Evolutionary conservation across 2,797 vertebrate genomes (phyloP).

Genomic region (Pogoniulus pusillus): DNA sequence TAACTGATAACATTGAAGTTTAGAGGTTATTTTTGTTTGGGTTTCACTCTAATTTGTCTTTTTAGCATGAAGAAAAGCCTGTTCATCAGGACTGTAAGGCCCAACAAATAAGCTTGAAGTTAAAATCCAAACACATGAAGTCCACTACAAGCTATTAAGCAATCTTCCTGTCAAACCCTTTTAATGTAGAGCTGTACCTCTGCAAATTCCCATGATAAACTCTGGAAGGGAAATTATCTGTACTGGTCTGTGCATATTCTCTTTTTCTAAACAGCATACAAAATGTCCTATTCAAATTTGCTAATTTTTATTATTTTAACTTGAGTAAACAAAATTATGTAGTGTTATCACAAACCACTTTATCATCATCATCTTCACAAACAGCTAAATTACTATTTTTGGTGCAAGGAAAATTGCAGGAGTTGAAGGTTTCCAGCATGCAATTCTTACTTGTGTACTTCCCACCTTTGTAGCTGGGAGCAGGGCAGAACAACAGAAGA

Average conservation of each 20-base stretch:
- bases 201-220: background rate
- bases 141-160: background rate
- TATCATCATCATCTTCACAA: constrained; percentile 11
- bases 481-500: constrained; percentile 32
- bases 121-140: background rate
- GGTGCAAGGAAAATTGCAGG: constrained; percentile 46
- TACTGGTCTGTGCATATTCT: background rate
- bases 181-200: background rate
- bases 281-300: background rate
- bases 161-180: background rate
- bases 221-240: background rate
- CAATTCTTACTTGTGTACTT: background rate
- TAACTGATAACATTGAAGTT: background rate
- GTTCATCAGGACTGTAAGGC: background rate
- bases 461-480: background rate
- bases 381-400: constrained; percentile 41
- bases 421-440: constrained; percentile 39
- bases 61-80: background rate
- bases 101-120: background rate
- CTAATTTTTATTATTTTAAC: constrained; percentile 8
- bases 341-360: background rate
- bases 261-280: background rate
- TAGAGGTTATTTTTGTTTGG: background rate
- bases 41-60: background rate
- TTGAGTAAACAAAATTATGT: background rate